Evolutionary conservation across 2,888 invertebrate genomes (phyloP), one percentile per base, ranked within the genome.

Genomic region (Sepioteuthis lessoniana): DNA sequence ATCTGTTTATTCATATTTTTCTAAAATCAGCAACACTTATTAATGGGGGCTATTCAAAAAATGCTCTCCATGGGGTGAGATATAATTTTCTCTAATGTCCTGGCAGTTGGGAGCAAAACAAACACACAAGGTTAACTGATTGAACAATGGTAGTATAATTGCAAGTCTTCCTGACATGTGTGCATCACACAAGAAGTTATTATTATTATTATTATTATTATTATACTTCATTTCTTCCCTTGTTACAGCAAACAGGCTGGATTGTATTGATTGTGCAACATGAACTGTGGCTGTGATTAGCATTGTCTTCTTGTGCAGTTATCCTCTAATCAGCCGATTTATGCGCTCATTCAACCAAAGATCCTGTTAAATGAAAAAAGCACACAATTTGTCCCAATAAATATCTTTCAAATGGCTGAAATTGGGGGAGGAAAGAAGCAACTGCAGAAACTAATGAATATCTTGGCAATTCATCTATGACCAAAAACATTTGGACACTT

Each of bases 231-330:
- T 76, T 76, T 76, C 76, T 76, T 76, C n/a, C 19, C 76, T n/a
- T 76, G n/a, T n/a, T 76, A 16, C 76, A 76, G n/a, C 76, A 35
- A 76, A 3, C 76, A 76, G 76, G 76, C 76, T 16, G 35, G n/a
- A n/a, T 76, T n/a, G n/a, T 76, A 76, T 76, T 76, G 76, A 76
- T 76, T 76, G 76, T 13, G n/a, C 76, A 76, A 76, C 76, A 76
- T 76, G 76, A 76, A 76, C 76, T 76, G 76, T 76, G 76, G n/a
- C 76, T 76, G 76, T 76, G 76, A 76, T 76, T n/a, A 76, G 76
- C 76, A 76, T n/a, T 76, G 76, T 76, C 76, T 76, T 76, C 16
- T 76, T 76, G n/a, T n/a, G 76, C 76, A 76, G n/a, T 76, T 76
- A 76, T 13, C 76, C 76, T 76, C 76, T 76, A 76, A 76, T 76